These are phyloP conservation scores for Grus americana DNA, from an alignment of 2,113 vertebrate genomes.

Conservation along the genomic window DNA sequence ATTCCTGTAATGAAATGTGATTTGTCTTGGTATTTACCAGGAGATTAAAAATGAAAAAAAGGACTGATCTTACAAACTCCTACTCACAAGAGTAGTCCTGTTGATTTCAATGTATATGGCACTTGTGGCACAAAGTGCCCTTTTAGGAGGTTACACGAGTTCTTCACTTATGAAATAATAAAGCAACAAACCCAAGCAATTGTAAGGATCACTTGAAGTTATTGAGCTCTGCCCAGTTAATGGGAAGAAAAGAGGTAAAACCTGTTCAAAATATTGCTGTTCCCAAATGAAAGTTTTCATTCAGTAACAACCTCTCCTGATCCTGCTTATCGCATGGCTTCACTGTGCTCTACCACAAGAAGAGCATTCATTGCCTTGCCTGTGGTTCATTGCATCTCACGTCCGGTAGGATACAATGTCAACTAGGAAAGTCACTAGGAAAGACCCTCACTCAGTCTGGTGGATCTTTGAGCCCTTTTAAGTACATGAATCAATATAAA, in stretches of 20 bases:
- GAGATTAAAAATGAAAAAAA: not conserved
- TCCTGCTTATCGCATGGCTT: not conserved
- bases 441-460: not conserved
- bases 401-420: not conserved
- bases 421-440: not conserved
- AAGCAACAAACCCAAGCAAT: not conserved
- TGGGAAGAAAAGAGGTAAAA: not conserved
- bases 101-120: not conserved
- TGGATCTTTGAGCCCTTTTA: not conserved
- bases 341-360: not conserved
- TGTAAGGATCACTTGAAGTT: not conserved
- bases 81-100: not conserved
- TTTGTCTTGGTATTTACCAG: conserved; percentile 9
- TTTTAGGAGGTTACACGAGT: not conserved
- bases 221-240: not conserved
- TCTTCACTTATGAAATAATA: not conserved
- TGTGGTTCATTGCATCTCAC: not conserved
- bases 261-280: not conserved
- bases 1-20: conserved; percentile 19
- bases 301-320: not conserved
- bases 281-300: not conserved
- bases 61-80: not conserved
- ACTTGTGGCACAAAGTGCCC: not conserved
- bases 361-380: not conserved
- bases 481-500: not conserved